phyloP scores from a whole-genome alignment of 2,797 vertebrate species.

The Malacoctenus gilli region DNA sequence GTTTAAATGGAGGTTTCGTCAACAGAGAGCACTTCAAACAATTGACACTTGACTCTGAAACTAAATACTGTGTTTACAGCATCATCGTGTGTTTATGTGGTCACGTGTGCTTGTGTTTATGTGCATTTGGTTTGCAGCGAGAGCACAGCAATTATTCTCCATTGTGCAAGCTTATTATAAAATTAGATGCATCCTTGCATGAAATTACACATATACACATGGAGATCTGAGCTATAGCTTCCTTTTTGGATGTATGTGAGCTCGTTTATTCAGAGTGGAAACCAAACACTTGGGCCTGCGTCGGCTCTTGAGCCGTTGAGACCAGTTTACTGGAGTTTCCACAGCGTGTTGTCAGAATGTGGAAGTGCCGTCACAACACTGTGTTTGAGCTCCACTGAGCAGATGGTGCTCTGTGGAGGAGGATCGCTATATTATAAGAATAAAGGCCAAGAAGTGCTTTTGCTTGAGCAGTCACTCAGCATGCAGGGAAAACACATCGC shows the following conservation, averaged over 20 bases:
- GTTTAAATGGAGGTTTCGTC: constrained; percentile 43
- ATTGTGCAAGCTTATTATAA: not conserved
- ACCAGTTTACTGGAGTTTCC: constrained; percentile 28
- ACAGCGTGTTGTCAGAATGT: constrained; percentile 30
- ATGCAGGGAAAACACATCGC: constrained; percentile 39
- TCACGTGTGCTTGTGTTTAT: constrained; percentile 1
- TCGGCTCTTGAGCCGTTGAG: constrained; percentile 6
- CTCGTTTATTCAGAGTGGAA: constrained; percentile 17
- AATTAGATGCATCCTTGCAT: not conserved
- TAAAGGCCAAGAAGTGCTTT: constrained; percentile 47
- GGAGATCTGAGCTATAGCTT: too few species aligned
- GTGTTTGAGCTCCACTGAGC: constrained; percentile 34
- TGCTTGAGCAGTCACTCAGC: constrained; percentile 47
- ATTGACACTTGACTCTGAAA: constrained; percentile 66
- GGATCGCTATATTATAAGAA: constrained; percentile 40
- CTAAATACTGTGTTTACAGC: constrained; percentile 27
- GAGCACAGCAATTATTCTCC: not conserved
- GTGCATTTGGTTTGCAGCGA: not conserved
- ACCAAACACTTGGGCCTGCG: constrained; percentile 33
- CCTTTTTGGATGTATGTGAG: not conserved
- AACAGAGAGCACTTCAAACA: constrained; percentile 45
- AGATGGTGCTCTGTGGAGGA: constrained; percentile 63
- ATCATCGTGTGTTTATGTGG: not conserved
- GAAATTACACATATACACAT: not conserved
- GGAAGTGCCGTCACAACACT: constrained; percentile 22